A percentile compares a stretch with the other conserved stretches of the same genome.
Evolutionary conservation across 2,113 vertebrate genomes (phyloP).

Genomic region (Microcebus ravelobensis): DNA sequence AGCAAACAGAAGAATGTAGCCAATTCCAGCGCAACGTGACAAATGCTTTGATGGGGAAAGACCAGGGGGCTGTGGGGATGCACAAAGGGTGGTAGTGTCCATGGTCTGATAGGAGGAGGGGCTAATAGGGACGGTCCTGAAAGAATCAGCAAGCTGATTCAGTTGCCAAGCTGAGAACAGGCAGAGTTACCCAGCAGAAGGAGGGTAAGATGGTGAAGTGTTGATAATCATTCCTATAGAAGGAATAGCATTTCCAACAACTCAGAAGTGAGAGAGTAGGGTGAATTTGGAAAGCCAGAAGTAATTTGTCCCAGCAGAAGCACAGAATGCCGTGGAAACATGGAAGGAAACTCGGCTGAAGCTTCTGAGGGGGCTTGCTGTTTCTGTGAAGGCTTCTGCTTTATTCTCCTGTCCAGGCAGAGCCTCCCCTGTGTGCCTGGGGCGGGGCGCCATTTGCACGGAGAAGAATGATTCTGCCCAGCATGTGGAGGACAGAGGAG

Average conservation of each 20-base stretch:
- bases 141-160: not conserved
- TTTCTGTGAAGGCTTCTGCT: not conserved
- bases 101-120: not conserved
- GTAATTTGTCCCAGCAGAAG: not conserved
- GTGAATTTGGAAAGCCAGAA: not conserved
- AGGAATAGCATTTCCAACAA: not conserved
- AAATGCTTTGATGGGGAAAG: not conserved
- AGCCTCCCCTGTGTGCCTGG: not conserved
- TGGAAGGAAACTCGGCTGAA: not conserved
- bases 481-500: not conserved
- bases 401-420: not conserved
- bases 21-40: not conserved
- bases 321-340: not conserved
- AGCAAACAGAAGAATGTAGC: not conserved
- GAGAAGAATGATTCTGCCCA: not conserved
- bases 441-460: not conserved
- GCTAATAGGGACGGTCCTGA: not conserved
- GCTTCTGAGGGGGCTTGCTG: not conserved
- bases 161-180: not conserved
- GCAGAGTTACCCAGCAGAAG: not conserved
- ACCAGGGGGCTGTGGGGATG: not conserved
- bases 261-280: not conserved
- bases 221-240: not conserved
- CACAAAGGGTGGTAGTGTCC: not conserved
- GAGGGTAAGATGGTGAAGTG: not conserved